phyloP scores from a whole-genome alignment of 2,113 vertebrate genomes.

The Stomatorhinus ivindoensis region DNA sequence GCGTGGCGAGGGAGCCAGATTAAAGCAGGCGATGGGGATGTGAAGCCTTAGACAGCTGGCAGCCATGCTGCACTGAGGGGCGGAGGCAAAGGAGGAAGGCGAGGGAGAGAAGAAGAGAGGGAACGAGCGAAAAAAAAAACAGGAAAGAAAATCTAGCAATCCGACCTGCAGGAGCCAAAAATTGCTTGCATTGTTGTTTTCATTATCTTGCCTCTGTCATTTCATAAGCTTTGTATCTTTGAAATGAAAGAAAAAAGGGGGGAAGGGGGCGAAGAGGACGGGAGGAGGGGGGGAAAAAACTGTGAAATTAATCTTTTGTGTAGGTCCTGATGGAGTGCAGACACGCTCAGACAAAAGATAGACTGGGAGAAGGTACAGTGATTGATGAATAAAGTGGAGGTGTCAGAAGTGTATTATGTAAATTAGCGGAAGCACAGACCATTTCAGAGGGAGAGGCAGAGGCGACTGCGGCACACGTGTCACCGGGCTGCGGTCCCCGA shows the following conservation, averaged over 20 bases:
- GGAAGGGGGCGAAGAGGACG: conserved; percentile 52
- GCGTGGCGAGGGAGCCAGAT: conserved; percentile 57
- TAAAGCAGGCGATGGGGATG: conserved; percentile 65
- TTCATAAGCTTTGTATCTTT: conserved; percentile 93
- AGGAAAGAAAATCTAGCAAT: conserved; percentile 75
- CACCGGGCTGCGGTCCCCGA: conserved; percentile 78
- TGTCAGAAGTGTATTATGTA: conserved; percentile 99
- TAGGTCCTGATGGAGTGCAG: conserved; percentile 95
- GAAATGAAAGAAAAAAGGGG: conserved; percentile 83
- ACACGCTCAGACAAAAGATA: conserved; percentile 99
- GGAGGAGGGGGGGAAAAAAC: conserved; percentile 62
- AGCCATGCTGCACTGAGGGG: conserved; percentile 4
- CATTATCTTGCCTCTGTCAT: conserved; percentile 98
- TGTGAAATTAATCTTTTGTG: conserved; percentile 99
- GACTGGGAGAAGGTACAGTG: conserved; percentile 95
- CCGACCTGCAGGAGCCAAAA: conserved; percentile 86
- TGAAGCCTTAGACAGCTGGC: conserved; percentile 80
- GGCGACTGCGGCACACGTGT: conserved; percentile 74
- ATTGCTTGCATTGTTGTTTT: conserved; percentile 99
- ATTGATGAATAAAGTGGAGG: conserved; percentile 99
- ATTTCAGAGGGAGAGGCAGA: conserved; percentile 71
- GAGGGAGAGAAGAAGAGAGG: conserved; percentile 28
- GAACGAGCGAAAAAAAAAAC: conserved; percentile 37
- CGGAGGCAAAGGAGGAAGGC: conserved; percentile 49
- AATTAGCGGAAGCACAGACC: conserved; percentile 95